phyloP scores from a whole-genome alignment of 2,797 vertebrate genomes.

The Danio jaintianensis region DNA sequence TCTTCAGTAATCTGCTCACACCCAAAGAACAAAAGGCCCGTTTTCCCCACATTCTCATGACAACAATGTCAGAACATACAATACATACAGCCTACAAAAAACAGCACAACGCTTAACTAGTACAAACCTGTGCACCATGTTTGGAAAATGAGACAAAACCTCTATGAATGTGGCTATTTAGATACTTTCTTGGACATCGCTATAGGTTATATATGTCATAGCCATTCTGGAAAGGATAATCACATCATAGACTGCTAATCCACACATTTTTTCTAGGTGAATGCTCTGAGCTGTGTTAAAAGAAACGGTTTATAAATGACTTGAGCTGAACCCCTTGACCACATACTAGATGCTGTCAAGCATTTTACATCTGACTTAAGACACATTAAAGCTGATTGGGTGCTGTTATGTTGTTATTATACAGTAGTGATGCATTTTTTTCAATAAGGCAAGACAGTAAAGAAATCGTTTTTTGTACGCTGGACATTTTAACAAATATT shows the following conservation, averaged over 20 bases:
- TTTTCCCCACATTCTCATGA: constrained; percentile 39
- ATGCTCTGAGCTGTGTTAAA: not conserved
- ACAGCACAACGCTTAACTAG: no score
- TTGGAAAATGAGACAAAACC: not conserved
- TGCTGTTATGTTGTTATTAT: not conserved
- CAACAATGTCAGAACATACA: not conserved
- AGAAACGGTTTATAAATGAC: not conserved
- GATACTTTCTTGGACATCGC: not conserved
- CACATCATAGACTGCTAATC: not conserved
- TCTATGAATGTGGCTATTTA: no score
- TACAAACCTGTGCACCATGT: not conserved
- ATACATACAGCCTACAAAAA: no score
- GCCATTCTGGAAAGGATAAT: not conserved
- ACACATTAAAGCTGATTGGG: not conserved
- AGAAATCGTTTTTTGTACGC: not conserved
- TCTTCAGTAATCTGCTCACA: constrained; percentile 42
- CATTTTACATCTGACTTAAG: not conserved
- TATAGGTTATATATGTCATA: not conserved
- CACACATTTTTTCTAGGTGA: not conserved
- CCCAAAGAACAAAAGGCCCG: constrained; percentile 8
- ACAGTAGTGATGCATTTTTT: not conserved
- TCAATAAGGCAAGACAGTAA: not conserved
- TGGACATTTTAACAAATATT: not conserved
- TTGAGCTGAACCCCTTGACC: not conserved
- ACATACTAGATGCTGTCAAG: not conserved